Percentiles rank a stretch among this genome's conserved stretches.
Evolutionary conservation across 2,797 vertebrate genomes (phyloP).

Genomic region (Mormyrops attenuatus): DNA sequence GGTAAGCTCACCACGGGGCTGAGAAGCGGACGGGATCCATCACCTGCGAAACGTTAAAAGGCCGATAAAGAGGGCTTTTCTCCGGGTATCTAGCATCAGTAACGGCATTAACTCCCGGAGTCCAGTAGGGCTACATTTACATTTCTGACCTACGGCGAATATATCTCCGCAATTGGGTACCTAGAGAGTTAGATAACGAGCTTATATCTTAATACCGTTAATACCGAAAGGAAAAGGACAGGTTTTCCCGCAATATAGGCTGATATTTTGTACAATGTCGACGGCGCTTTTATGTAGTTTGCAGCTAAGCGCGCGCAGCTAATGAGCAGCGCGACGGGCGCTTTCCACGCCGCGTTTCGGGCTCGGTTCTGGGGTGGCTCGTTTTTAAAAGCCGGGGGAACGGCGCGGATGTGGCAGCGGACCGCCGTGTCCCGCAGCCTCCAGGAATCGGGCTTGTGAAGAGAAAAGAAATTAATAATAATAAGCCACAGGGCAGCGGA

Average conservation of each 20-base stretch:
- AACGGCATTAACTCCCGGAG: not conserved
- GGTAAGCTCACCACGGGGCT: constrained; percentile 52
- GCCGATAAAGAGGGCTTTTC: constrained; percentile 32
- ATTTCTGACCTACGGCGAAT: not conserved
- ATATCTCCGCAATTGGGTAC: constrained; percentile 22
- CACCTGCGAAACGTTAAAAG: constrained; percentile 48
- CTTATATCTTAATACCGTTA: constrained; percentile 29
- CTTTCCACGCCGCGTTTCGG: constrained; percentile 19
- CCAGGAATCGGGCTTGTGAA: not conserved
- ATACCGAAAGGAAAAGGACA: constrained; percentile 24
- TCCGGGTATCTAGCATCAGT: constrained; percentile 29
- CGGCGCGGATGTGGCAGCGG: not conserved
- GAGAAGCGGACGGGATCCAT: constrained; percentile 56
- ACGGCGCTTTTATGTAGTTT: constrained; percentile 25
- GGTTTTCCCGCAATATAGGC: not conserved
- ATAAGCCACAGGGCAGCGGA: not conserved
- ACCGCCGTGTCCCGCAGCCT: not conserved
- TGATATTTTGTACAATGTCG: constrained; percentile 20
- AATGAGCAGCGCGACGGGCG: constrained; percentile 53
- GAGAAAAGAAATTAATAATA: not conserved
- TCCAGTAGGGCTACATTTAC: not conserved
- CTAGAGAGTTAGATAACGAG: constrained; percentile 33
- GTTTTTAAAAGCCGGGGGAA: not conserved
- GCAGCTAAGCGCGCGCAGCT: constrained; percentile 27
- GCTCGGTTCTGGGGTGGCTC: not conserved